Conservation (phyloP, 2,797 vertebrate genomes). For the Spea hammondii region DNA sequence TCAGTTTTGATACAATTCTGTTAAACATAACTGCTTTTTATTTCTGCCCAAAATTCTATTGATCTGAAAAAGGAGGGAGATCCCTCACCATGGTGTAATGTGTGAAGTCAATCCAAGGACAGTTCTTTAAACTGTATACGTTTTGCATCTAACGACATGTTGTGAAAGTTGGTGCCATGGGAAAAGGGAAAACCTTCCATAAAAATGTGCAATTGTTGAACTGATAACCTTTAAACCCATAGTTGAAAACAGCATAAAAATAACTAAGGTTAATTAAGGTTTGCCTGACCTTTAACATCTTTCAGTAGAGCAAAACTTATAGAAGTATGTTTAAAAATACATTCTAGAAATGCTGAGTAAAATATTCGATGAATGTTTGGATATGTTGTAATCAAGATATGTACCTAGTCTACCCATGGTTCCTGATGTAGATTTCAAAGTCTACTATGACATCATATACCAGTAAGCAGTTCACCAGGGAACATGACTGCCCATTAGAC, state of each 20-base stretch:
- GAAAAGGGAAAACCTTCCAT: slow-evolving; percentile 20
- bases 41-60: slow-evolving; percentile 46
- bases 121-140: slow-evolving; percentile 36
- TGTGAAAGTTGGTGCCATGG: slow-evolving; percentile 38
- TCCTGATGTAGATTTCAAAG: too few species aligned
- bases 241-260: slow-evolving; percentile 11
- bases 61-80: slow-evolving; percentile 51
- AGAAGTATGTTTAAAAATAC: background rate
- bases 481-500: too few species aligned
- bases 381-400: background rate
- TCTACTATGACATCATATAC: too few species aligned
- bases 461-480: too few species aligned
- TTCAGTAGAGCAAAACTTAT: slow-evolving; percentile 17
- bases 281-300: slow-evolving; percentile 22
- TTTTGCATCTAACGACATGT: slow-evolving; percentile 40
- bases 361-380: background rate
- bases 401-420: too few species aligned
- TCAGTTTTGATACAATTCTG: too few species aligned
- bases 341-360: background rate
- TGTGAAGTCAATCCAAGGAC: slow-evolving; percentile 34
- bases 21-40: background rate
- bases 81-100: slow-evolving; percentile 50
- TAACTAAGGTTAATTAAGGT: slow-evolving; percentile 8
- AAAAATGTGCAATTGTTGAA: slow-evolving; percentile 20
- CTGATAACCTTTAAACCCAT: slow-evolving; percentile 42